phyloP scores from a whole-genome alignment of 2,888 invertebrate species.

The Harpalus rufipes region DNA sequence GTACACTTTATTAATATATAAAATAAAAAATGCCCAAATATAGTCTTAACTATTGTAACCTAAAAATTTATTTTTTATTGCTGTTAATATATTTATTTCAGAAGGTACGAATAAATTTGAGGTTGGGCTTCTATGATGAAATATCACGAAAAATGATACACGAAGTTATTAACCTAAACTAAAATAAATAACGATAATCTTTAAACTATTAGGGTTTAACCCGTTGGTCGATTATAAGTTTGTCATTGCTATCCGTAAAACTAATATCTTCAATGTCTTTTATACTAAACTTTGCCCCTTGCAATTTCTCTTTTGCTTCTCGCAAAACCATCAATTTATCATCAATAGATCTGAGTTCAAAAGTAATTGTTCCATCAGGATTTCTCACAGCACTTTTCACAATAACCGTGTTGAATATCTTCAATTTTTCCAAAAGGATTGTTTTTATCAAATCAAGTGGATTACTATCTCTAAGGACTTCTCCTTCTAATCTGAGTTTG shows the following conservation, averaged over 20 bases:
- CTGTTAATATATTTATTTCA: too few species aligned
- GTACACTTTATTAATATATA: too few species aligned
- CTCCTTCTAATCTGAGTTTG: slow-evolving; percentile 39
- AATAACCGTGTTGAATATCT: slow-evolving; percentile 69
- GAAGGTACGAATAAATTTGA: too few species aligned
- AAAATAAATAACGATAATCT: slow-evolving; percentile 18
- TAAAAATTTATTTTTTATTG: too few species aligned
- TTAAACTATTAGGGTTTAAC: slow-evolving; percentile 18
- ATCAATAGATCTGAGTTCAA: slow-evolving; percentile 70
- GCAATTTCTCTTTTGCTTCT: slow-evolving; percentile 71
- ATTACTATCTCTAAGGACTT: slow-evolving; percentile 12
- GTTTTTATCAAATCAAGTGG: slow-evolving; percentile 69
- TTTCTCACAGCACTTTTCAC: slow-evolving; percentile 69
- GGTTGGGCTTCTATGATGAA: too few species aligned
- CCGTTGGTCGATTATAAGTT: slow-evolving; percentile 20
- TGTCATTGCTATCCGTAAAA: background rate
- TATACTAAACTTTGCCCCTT: slow-evolving; percentile 70
- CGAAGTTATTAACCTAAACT: background rate
- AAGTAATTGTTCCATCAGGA: slow-evolving; percentile 70
- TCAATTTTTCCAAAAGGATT: slow-evolving; percentile 71
- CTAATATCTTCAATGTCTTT: slow-evolving; percentile 54
- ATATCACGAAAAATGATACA: slow-evolving; percentile 4
- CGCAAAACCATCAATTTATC: slow-evolving; percentile 72
- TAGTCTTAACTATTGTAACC: too few species aligned
- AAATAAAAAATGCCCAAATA: too few species aligned